Conservation (phyloP, 2,888 invertebrate species). For the Pecten maximus region DNA sequence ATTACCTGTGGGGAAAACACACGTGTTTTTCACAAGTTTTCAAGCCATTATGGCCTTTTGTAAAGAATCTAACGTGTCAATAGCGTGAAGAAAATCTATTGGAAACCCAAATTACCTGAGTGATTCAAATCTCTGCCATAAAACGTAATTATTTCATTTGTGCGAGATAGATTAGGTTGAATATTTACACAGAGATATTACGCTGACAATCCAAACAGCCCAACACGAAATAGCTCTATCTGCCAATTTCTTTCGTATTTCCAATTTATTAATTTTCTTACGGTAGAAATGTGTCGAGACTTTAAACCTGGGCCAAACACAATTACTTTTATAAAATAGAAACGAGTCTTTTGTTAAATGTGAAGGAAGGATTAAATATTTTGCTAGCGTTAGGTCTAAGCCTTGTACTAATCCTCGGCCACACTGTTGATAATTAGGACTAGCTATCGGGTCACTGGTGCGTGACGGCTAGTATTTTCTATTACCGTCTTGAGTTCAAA, state of each 20-base stretch:
- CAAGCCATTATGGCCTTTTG: not conserved
- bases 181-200: conserved; percentile 4
- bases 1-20: not conserved
- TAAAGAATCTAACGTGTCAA: not conserved
- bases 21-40: not conserved
- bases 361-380: conserved; percentile 15
- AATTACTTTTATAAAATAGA: conserved; percentile 30
- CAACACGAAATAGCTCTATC: not conserved
- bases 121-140: not conserved
- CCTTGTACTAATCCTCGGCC: not conserved
- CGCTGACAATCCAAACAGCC: not conserved
- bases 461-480: conserved; percentile 11
- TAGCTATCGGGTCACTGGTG: not conserved
- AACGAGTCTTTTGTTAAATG: conserved; percentile 4
- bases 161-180: not conserved
- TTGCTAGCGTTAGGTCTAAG: conserved; percentile 2
- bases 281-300: not conserved
- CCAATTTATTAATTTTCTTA: conserved; percentile 30
- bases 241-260: not conserved
- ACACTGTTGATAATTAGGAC: conserved; percentile 9
- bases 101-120: not conserved
- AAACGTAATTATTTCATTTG: conserved; percentile 27
- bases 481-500: not conserved
- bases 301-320: not conserved
- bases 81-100: not conserved